phyloP scores from a whole-genome alignment of 1,140 invertebrate genomes.

The Ruditapes philippinarum region DNA sequence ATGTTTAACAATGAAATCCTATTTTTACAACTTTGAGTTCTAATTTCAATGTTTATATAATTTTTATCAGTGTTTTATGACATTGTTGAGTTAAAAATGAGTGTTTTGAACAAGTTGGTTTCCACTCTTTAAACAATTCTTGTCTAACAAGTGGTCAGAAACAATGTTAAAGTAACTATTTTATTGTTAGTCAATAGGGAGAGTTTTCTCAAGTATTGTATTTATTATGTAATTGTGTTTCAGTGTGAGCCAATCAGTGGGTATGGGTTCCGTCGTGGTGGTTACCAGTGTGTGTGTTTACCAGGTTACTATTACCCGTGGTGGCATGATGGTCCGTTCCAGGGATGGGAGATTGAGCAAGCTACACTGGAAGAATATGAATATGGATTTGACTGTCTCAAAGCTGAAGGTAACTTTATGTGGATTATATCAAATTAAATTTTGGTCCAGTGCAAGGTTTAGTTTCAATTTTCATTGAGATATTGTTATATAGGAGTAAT shows the following conservation, averaged over 20 bases:
- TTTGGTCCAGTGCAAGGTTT: too few species aligned
- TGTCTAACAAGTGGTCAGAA: not conserved
- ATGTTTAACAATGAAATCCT: not conserved
- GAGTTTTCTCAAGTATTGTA: not conserved
- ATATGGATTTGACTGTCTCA: conserved; percentile 96
- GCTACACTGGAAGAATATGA: conserved; percentile 97
- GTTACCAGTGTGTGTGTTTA: conserved; percentile 96
- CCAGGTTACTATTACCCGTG: conserved; percentile 96
- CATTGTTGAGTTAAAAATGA: not conserved
- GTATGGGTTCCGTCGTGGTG: conserved; percentile 97
- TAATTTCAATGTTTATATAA: not conserved
- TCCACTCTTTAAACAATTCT: too few species aligned
- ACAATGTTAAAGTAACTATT: too few species aligned
- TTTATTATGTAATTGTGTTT: conserved; percentile 69
- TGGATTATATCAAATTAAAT: not conserved
- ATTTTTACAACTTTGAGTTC: not conserved
- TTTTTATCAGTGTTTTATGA: not conserved
- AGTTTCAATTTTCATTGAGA: too few species aligned
- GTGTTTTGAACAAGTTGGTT: not conserved
- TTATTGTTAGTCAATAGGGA: too few species aligned
- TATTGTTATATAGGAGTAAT: too few species aligned
- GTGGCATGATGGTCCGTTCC: conserved; percentile 94
- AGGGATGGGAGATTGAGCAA: conserved; percentile 97
- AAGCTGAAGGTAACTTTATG: conserved; percentile 97
- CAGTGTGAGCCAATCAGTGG: conserved; percentile 98